These are phyloP conservation scores for Xestia ashworthii DNA, from an alignment of 2,888 invertebrate species.

Conservation along the genomic window DNA sequence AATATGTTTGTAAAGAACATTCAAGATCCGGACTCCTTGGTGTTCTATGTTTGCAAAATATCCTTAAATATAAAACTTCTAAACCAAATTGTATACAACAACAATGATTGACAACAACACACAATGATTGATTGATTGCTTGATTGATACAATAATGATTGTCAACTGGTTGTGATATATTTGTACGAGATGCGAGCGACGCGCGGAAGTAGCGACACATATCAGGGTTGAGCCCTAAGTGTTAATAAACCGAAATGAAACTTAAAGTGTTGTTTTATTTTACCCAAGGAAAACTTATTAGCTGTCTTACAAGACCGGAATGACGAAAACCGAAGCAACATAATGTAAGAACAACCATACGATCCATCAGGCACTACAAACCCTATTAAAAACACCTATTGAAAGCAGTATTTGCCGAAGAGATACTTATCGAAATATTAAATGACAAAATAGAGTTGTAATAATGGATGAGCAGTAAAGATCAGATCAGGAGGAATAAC, in stretches of 20 bases:
- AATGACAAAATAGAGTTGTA: not conserved
- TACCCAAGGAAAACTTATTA: not conserved
- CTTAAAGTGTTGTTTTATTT: constrained; percentile 81
- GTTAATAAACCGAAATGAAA: constrained; percentile 87
- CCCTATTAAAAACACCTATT: not conserved
- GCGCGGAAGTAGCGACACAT: constrained; percentile 85
- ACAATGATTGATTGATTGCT: too few species aligned
- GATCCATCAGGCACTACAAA: not conserved
- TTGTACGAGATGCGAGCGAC: constrained; percentile 75
- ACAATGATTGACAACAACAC: too few species aligned
- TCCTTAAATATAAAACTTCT: not conserved
- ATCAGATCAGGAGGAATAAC: not conserved
- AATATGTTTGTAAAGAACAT: not conserved
- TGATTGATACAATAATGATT: not conserved
- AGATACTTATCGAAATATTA: too few species aligned
- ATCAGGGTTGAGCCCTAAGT: constrained; percentile 88
- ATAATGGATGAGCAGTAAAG: not conserved
- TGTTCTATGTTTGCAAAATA: not conserved
- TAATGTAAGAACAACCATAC: not conserved
- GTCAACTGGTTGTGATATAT: constrained; percentile 23
- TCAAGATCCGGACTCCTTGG: not conserved
- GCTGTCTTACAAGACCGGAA: too few species aligned
- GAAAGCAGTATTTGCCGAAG: not conserved
- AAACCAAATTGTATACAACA: not conserved
- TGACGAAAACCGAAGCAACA: too few species aligned